Conservation (phyloP, 2,888 invertebrate genomes). For the Neocrepidodera transversa region DNA sequence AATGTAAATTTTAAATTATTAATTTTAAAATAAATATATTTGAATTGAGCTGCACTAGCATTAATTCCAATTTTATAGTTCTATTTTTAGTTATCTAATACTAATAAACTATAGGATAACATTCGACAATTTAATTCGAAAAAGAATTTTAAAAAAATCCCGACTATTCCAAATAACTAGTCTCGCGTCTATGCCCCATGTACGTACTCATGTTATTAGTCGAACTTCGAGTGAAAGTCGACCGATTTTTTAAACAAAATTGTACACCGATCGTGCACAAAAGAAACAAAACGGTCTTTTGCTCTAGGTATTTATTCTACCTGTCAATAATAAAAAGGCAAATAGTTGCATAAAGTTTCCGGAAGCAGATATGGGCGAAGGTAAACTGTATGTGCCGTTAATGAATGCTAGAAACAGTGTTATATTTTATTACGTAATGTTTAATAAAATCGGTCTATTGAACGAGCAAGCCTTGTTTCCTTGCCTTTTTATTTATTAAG, state of each 20-base stretch:
- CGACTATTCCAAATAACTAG: too few species aligned
- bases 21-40: too few species aligned
- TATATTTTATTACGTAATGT: constrained; percentile 19
- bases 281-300: constrained; percentile 6
- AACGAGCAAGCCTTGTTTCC: constrained; percentile 20
- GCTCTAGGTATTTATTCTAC: background rate
- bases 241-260: constrained; percentile 6
- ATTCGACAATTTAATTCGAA: too few species aligned
- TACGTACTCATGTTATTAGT: constrained; percentile 3
- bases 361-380: constrained; percentile 19
- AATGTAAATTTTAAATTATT: too few species aligned
- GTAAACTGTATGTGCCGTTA: constrained; percentile 9
- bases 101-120: too few species aligned
- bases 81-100: too few species aligned
- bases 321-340: constrained; percentile 10
- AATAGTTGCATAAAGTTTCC: constrained; percentile 10
- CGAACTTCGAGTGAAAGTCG: constrained; percentile 2
- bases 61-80: too few species aligned
- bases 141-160: too few species aligned
- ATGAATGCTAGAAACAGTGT: constrained; percentile 18
- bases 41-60: too few species aligned
- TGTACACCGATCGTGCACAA: constrained; percentile 11
- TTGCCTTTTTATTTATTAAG: constrained; percentile 24
- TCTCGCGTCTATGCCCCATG: background rate
- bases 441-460: constrained; percentile 19